A percentile compares a stretch with the other conserved stretches of the same genome.
Evolutionary conservation across 2,113 vertebrate species (phyloP).

Genomic region (Saguinus midas): DNA sequence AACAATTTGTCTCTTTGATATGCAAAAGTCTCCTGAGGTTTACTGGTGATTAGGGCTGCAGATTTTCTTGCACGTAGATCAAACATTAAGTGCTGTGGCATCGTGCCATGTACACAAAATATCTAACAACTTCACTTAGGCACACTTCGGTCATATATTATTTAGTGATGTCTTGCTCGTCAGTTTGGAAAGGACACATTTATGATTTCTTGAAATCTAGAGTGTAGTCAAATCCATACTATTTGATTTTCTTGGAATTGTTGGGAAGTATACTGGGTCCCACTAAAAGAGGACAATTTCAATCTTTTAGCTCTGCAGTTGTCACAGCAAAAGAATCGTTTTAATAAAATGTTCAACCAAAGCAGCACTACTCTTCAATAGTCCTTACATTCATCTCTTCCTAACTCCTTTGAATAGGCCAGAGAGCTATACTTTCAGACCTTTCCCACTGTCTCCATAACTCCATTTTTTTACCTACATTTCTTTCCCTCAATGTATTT

Average conservation of each 20-base stretch:
- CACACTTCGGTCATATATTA: neutral
- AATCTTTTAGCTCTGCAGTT: slow-evolving; percentile 34
- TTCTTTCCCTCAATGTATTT: neutral
- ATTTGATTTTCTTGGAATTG: slow-evolving; percentile 13
- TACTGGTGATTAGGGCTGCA: slow-evolving; percentile 21
- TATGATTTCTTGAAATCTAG: neutral
- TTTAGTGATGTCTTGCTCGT: neutral
- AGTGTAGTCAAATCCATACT: neutral
- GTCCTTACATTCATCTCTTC: neutral
- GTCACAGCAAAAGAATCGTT: slow-evolving; percentile 46
- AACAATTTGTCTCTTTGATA: slow-evolving; percentile 32
- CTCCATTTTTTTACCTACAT: neutral
- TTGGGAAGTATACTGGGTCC: neutral
- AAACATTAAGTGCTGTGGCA: slow-evolving; percentile 42
- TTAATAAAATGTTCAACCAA: slow-evolving; percentile 60
- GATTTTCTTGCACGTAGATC: slow-evolving; percentile 65
- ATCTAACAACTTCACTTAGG: slow-evolving; percentile 39
- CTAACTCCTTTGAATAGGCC: neutral
- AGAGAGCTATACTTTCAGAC: neutral
- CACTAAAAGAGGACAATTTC: slow-evolving; percentile 17
- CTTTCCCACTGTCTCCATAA: neutral
- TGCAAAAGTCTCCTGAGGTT: slow-evolving; percentile 5
- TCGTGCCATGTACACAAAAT: neutral
- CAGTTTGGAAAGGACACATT: neutral
- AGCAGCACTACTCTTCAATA: neutral